Evolutionary conservation across 2,888 invertebrate species (phyloP), one percentile per base, ranked within the genome.

Genomic region (Callinectes sapidus): DNA sequence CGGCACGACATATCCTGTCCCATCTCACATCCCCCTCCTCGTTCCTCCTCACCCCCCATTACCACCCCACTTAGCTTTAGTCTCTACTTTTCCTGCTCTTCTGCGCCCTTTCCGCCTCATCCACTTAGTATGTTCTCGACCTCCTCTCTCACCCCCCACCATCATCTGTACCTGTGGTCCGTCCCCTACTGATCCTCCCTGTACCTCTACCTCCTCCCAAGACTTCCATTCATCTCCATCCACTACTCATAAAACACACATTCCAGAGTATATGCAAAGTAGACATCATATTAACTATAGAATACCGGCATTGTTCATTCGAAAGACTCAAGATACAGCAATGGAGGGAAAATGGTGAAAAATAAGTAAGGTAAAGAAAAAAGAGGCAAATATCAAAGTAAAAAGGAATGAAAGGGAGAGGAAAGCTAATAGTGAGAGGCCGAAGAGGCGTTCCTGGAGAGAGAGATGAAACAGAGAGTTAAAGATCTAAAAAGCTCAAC

Each of bases 1-100:
- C 81, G 32, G 35, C 81, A 81, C 81, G 81, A 81, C 81, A 81
- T 81, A 81, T 81, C 32, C 81, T 35, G 81, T 16, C 81, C 35
- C 81, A 81, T 81, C 81, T 81, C 16, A 35, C 81, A n/a, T 23
- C 81, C 32, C 35, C 35, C 81, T 81, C 81, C 81, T 16, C 35
- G 23, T 14, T 16, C 81, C 32, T 13, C 71, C 71, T n/a, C 71
- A 16, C 71, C 23, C 28, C 61, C 61, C 61, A 61, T 23, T 23
- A 16, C 61, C 61, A 10, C 18, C 71, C 71, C 71, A 71, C 71
- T 71, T n/a, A 71, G 71, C 71, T 23, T 71, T 23, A 71, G 71
- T 23, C 81, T 35, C 35, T 81, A n/a, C 71, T 71, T 28, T 71
- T 71, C 71, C 28, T 81, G 35, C 81, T 81, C 81, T 35, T 35